phyloP scores from a whole-genome alignment of 2,113 vertebrate genomes.

The Saguinus midas region DNA sequence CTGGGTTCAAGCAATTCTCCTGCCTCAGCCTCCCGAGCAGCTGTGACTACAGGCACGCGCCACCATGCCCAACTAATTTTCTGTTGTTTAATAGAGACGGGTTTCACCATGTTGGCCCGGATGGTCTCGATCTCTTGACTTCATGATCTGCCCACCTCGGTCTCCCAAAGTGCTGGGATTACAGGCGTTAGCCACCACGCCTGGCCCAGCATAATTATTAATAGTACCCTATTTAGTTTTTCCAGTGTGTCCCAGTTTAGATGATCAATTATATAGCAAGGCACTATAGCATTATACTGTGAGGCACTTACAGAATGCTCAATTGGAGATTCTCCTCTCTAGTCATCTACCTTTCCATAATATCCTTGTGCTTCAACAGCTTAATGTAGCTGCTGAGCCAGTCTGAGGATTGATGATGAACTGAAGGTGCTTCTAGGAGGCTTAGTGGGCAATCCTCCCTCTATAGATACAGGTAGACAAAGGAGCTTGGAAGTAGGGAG shows the following conservation, averaged over 20 bases:
- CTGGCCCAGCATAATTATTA: not conserved
- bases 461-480: not conserved
- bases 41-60: no score
- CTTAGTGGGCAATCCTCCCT: not conserved
- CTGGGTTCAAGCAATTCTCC: no score
- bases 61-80: no score
- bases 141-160: no score
- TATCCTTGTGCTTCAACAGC: not conserved
- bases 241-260: not conserved
- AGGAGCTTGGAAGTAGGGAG: not conserved
- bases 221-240: not conserved
- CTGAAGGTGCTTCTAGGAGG: not conserved
- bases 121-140: no score
- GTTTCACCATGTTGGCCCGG: no score
- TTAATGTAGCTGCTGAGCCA: not conserved
- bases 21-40: no score
- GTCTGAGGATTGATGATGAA: not conserved
- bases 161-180: no score
- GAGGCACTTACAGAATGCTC: not conserved
- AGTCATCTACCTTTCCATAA: not conserved
- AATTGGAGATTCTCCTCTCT: not conserved
- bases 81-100: no score
- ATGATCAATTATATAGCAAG: not conserved
- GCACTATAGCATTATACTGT: not conserved
- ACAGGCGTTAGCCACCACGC: no score